phyloP scores from a whole-genome alignment of 2,113 vertebrate genomes.

The Elanoides forficatus region DNA sequence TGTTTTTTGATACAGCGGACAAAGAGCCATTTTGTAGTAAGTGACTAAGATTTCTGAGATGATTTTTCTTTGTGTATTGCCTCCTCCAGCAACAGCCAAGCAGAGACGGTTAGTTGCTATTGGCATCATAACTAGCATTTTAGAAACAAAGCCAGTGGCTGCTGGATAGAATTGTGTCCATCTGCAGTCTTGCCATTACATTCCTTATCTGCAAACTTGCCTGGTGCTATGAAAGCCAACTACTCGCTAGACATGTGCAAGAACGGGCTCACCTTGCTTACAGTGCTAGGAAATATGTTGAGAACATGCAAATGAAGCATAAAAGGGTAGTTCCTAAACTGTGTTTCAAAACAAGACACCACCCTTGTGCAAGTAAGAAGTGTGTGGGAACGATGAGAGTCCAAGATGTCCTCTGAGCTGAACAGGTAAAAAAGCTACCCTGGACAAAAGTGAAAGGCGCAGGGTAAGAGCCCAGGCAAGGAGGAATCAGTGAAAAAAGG shows the following conservation, averaged over 20 bases:
- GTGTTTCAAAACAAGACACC: not conserved
- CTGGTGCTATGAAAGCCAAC: not conserved
- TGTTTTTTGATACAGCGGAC: conserved; percentile 85
- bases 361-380: not conserved
- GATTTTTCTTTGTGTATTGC: not conserved
- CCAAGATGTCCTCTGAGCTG: not conserved
- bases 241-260: not conserved
- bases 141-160: not conserved
- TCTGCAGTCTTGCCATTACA: not conserved
- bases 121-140: not conserved
- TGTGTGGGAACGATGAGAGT: not conserved
- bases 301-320: not conserved
- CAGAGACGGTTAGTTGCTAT: not conserved
- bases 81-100: not conserved
- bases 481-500: not conserved
- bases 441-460: not conserved
- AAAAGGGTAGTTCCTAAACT: not conserved
- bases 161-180: not conserved
- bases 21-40: conserved; percentile 87
- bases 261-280: not conserved
- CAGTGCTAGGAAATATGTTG: not conserved
- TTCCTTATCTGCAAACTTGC: not conserved
- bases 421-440: not conserved
- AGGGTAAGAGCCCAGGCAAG: not conserved
- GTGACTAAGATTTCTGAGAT: conserved; percentile 31